Evolutionary conservation across 2,797 vertebrate genomes (phyloP).

Genomic region (Lagocephalus sceleratus): DNA sequence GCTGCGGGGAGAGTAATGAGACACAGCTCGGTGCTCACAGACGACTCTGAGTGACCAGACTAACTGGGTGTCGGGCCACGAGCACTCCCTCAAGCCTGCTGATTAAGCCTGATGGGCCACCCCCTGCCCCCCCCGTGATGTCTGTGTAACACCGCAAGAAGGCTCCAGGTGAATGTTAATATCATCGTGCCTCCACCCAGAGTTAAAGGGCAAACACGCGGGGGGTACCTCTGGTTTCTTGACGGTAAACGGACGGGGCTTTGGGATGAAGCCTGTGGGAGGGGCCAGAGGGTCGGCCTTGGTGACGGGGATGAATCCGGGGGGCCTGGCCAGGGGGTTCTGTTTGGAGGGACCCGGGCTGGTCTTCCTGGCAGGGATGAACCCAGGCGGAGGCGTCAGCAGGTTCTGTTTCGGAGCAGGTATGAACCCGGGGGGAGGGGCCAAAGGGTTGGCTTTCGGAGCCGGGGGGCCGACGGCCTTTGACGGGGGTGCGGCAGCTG

Average conservation of each 20-base stretch:
- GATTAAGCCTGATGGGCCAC: conserved; percentile 37
- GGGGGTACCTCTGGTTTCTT: conserved; percentile 78
- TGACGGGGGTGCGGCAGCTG: conserved; percentile 18
- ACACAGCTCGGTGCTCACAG: conserved; percentile 38
- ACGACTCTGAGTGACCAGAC: conserved; percentile 24
- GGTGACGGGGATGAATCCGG: conserved; percentile 60
- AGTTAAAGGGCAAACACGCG: conserved; percentile 25
- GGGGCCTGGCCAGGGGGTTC: conserved; percentile 44
- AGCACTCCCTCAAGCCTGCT: conserved; percentile 40
- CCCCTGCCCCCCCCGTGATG: too few relatives aligned
- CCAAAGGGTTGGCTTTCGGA: conserved; percentile 44
- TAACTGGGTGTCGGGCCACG: conserved; percentile 17
- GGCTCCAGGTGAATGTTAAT: conserved; percentile 3
- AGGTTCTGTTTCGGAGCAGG: conserved; percentile 52
- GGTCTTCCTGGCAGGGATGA: conserved; percentile 67
- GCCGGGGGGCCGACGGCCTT: conserved; percentile 37
- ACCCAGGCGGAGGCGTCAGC: conserved; percentile 67
- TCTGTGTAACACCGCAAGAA: conserved; percentile 5
- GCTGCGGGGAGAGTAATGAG: conserved; percentile 56
- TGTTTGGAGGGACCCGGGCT: conserved; percentile 47
- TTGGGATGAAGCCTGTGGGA: conserved; percentile 79
- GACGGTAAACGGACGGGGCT: conserved; percentile 48
- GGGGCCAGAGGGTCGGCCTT: conserved; percentile 67
- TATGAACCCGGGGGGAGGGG: conserved; percentile 62
- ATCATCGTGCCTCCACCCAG: conserved; percentile 36